A percentile compares a stretch with the other conserved stretches of the same genome.
Conservation (phyloP, 2,888 invertebrate genomes). For the Lasioglossum morio region DNA sequence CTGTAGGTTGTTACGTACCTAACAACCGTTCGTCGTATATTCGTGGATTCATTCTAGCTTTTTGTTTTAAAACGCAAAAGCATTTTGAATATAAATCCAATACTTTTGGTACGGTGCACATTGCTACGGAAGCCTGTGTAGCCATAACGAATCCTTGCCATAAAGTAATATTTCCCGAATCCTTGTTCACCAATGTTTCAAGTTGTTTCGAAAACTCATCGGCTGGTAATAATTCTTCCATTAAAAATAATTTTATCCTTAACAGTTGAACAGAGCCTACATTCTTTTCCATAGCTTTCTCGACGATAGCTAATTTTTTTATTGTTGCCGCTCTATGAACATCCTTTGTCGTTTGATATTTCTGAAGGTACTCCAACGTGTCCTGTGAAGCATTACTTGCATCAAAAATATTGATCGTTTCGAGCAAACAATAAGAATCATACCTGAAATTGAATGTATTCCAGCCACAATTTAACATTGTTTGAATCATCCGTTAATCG, state of each 20-base stretch:
- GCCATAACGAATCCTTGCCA: slow-evolving; percentile 86
- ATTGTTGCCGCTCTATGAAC: slow-evolving; percentile 80
- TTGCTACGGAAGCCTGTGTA: slow-evolving; percentile 87
- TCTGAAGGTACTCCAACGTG: slow-evolving; percentile 68
- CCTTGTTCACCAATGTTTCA: slow-evolving; percentile 85
- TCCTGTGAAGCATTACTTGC: slow-evolving; percentile 57
- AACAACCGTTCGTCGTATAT: slow-evolving; percentile 77
- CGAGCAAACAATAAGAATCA: not conserved
- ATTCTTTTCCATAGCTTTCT: slow-evolving; percentile 87
- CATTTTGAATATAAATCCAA: slow-evolving; percentile 86
- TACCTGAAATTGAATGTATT: slow-evolving; percentile 87
- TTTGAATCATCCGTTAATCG: slow-evolving; percentile 85
- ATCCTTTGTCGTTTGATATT: slow-evolving; percentile 69
- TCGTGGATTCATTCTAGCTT: slow-evolving; percentile 72
- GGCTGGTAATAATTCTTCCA: slow-evolving; percentile 86
- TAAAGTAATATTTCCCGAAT: slow-evolving; percentile 82
- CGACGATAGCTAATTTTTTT: slow-evolving; percentile 87
- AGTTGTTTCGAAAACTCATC: slow-evolving; percentile 86
- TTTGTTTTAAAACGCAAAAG: slow-evolving; percentile 84
- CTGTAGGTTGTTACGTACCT: slow-evolving; percentile 64
- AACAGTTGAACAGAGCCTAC: slow-evolving; percentile 86
- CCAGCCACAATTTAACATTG: slow-evolving; percentile 87
- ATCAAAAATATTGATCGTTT: slow-evolving; percentile 1
- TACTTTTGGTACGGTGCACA: slow-evolving; percentile 87
- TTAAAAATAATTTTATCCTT: slow-evolving; percentile 84